Base-by-base conservation (phyloP, 2,888 invertebrate species). In the Laspeyria flexula region DNA sequence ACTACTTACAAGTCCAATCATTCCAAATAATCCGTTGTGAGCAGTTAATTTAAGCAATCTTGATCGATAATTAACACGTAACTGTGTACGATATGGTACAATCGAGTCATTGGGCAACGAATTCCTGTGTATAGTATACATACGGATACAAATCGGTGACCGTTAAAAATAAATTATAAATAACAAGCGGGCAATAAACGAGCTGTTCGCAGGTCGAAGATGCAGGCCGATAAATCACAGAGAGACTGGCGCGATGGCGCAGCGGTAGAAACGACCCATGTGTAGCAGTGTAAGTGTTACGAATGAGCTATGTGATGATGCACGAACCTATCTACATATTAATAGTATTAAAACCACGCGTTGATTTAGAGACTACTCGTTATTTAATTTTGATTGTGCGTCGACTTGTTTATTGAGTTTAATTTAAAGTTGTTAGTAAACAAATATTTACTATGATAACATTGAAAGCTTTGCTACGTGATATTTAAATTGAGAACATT, bases 91-190 rank as follows among this genome's bases (percentile, higher is more conserved):
- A 62, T 69, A 66, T 65, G 70, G 72, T 73, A 64, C 64, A 64
- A 60, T 69, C 69, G 69, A 74, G 65, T 69, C 69, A 58, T 71
- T 67, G 62, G 67, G 63, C 73, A 58, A 72, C 63, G 62, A 66
- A 73, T 71, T 71, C 72, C 65, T 62, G 61, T 56, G 52, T 62
- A 67, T 60, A 65, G 67, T 66, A 74, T 65, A 68, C 68, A 69
- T 59, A 69, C 66, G 77, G 75, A 81, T 83, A 89, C 87, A 86
- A 90, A 90, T 90, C 85, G 81, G 84, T 79, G 84, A 85, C 89
- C 86, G 88, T 90, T 90, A 92, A 91, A 92, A 91, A 90, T 90
- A 92, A 90, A 91, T 91, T 90, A 91, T 89, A 91, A 90, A 89
- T 92, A 91, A 92, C 90, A 90, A 92, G 86, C 85, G 78, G 81